Evolutionary conservation across 1,140 invertebrate genomes (phyloP), one percentile per base, ranked within the genome.

Genomic region (Chlorops oryzae): DNA sequence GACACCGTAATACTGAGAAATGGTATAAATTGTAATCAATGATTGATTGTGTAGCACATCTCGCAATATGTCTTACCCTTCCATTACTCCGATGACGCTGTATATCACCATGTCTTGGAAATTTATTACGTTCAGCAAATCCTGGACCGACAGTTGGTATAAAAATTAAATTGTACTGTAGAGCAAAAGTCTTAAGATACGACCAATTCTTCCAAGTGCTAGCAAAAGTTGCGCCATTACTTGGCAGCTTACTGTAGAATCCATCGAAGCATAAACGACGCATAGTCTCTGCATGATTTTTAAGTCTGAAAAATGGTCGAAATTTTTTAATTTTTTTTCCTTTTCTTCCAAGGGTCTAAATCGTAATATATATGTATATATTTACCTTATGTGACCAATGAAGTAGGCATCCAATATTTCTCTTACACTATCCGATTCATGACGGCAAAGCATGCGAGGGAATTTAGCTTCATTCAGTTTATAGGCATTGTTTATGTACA

Each of bases 121-220:
- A 72, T 41, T 79, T 77, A 61, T 76, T 74, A 0, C 77, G 77
- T 49, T 81, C 79, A 6, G 78, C 74, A 58, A 80, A 82, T 34
- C 80, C 80, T 6, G 80, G 80, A 4, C 79, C 78, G 23, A 81
- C 70, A n/a, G 78, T 80, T 3, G 80, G 80, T 34, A 80, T 71
- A 59, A 82, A 82, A 5, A 80, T 42, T 49, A 82, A 68, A 39
- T 74, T 73, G 54, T 79, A 79, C 40, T 79, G 74, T 22, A 72
- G 55, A 0, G 79, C 79, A 58, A 77, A 81, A 34, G 78, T 77
- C 46, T 75, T 74, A 10, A 82, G 60, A 58, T 73, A 74, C 39
- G 73, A 73, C 80, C 80, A 82, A 64, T 82, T 81, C 61, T 82
- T 82, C 79, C 79, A 82, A 7, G 80, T 77, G 50, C 78, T 80